Base-by-base conservation (phyloP, 2,888 invertebrate species). In the Oegoconia quadripuncta region DNA sequence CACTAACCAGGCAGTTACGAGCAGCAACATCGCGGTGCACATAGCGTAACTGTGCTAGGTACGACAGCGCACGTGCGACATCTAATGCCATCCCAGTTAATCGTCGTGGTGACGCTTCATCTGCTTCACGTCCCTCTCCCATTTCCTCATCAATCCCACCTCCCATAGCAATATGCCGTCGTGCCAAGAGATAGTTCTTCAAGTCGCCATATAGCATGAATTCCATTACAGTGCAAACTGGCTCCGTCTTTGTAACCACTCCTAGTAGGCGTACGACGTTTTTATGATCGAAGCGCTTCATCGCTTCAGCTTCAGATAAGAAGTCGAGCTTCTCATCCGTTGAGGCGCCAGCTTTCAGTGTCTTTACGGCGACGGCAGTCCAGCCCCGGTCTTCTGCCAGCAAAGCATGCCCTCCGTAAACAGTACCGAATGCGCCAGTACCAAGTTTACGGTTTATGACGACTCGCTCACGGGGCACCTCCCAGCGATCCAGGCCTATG, bases 161-260 rank as follows among this genome's bases (percentile, higher is more conserved):
- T 88, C 51, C 91, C 46, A 90, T 91, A 0, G 95, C 95, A 60
- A 97, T 88, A 76, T 95, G 94, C 27, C 97, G 90, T 48, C 97
- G 90, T 9, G 95, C 95, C 49, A 97, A 75, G 40, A 97, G 87
- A 77, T 93, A 97, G 6, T 94, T 96, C 80, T 97, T 97, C 50
- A 97, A 81, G 72, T 97, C 97, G 14, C 97, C 97, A 68, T 97
- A 96, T 23, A 97, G 82, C 95, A 97, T 95, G 64, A 96, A 96
- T 74, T 97, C 97, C 97, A 97, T 97, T 9, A 97, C 92, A 0
- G 95, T 95, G 65, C 95, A 94, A 29, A 97, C 93, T 0, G 97
- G 97, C 60, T 96, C 96, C 29, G 91, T 92, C 62, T 94, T 92
- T 1, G 96, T 94, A 57, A 96, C 95, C 8, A 97, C 96, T 1